Base-by-base conservation (phyloP, 1,140 invertebrate genomes). In the Lasioglossum baleicum region DNA sequence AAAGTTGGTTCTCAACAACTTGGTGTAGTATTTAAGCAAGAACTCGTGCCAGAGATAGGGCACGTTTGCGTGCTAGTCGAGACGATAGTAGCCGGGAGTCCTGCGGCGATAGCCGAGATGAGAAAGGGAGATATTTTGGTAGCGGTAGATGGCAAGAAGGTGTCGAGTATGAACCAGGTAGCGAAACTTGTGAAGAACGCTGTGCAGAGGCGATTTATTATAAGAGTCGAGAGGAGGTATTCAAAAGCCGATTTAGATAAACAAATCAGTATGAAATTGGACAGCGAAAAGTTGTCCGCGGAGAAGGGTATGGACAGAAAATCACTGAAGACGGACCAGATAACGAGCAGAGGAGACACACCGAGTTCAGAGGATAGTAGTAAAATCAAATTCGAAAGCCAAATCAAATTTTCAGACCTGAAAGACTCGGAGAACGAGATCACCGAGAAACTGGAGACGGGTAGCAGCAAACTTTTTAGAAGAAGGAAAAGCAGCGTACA, bases 91-190 rank as follows among this genome's bases (percentile, higher is more conserved):
- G 93, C 95, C 2, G 95, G 96, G 80, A 96, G 96, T 64, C 96
- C 96, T 0, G 97, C 97, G 5, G 95, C 94, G 77, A 94, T 95
- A 64, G 96, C 96, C 0, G 97, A 97, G 81, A 94, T 98, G 75
- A 94, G 95, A n/a, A 92, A 95, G 8, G 96, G 96, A 26, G 97
- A 98, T 89, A 93, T 97, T 31, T 93, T 98, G 5, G 90, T 97
- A 7, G 95, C 96, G 11, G 95, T 98, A 7, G 97, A 98, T 89
- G 96, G 96, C 44, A 97, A 96, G 76, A 95, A 94, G 73, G 94
- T 98, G 0, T 94, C 93, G 10, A 95, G 94, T 64, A 95, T 97
- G 75, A 95, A 95, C 69, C 96, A 97, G 90, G 96, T 97, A 42
- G 94, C 94, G 40, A 96, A 96, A 93, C 91, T 95, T 48, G 93